These are phyloP conservation scores for Meloidogyne floridensis DNA, from an alignment of 1,140 invertebrate species.

Conservation along the genomic window DNA sequence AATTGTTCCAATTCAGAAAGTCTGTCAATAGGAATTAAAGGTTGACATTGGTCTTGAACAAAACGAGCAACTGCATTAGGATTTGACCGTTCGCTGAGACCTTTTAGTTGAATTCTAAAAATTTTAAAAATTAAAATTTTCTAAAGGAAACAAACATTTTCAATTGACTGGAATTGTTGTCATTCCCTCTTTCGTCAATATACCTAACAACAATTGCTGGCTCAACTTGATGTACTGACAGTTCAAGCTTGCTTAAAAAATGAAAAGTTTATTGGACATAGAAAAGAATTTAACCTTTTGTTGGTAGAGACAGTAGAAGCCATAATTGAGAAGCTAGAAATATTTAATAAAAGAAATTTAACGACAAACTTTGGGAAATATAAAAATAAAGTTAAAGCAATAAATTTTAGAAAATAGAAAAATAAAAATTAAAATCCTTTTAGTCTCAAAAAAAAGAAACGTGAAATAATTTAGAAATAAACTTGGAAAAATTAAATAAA, in stretches of 20 bases:
- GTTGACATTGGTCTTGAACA: conserved; percentile 81
- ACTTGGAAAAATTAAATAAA: too few relatives aligned
- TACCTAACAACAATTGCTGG: conserved; percentile 87
- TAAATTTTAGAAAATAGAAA: neutral
- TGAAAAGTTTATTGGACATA: neutral
- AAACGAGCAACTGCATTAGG: conserved; percentile 79
- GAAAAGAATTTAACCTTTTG: neutral
- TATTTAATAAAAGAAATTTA: conserved; percentile 56
- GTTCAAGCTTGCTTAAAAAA: conserved; percentile 68
- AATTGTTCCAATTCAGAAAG: conserved; percentile 83
- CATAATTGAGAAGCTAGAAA: neutral
- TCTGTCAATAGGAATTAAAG: conserved; percentile 82
- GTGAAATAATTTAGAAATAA: too few relatives aligned
- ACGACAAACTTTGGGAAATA: too few relatives aligned
- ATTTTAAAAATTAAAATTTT: conserved; percentile 19
- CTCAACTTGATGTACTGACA: conserved; percentile 87
- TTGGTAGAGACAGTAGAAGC: neutral
- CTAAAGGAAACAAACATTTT: conserved; percentile 67
- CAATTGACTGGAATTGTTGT: conserved; percentile 52
- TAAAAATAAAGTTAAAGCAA: too few relatives aligned
- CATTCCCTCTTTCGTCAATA: conserved; percentile 66
- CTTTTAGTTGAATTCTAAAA: conserved; percentile 78
- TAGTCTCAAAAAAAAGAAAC: too few relatives aligned
- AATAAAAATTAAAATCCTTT: neutral
- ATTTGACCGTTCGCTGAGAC: conserved; percentile 79